Conservation (phyloP, 2,888 invertebrate genomes). For the Pterobdella sp. region DNA sequence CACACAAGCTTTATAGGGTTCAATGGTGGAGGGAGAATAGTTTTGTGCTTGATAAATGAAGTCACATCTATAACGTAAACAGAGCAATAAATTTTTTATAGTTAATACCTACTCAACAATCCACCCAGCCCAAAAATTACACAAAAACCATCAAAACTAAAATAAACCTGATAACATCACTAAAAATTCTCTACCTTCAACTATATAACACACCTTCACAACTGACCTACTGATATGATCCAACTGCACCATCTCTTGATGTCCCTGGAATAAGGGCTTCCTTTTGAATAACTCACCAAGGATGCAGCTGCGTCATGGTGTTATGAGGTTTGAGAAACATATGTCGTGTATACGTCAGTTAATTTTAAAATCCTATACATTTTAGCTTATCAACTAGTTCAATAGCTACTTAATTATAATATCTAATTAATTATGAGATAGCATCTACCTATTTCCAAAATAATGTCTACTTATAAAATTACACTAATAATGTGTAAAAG, state of each 20-base stretch:
- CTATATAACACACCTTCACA: too few species aligned
- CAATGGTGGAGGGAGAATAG: background rate
- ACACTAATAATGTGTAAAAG: background rate
- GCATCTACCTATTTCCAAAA: background rate
- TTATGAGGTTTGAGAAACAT: too few species aligned
- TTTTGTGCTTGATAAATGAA: background rate
- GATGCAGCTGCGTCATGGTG: conserved; percentile 71
- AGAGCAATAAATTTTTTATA: background rate
- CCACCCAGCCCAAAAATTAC: background rate
- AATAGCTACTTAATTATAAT: too few species aligned
- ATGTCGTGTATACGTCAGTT: too few species aligned
- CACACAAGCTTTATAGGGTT: conserved; percentile 60
- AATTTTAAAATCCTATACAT: too few species aligned
- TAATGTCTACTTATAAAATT: background rate
- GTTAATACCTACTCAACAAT: background rate
- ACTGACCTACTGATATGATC: conserved; percentile 75
- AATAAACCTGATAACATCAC: too few species aligned
- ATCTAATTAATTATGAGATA: background rate
- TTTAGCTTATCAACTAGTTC: too few species aligned
- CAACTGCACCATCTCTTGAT: conserved; percentile 80
- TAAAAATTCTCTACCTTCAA: too few species aligned
- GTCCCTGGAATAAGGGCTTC: conserved; percentile 91
- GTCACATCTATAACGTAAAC: background rate
- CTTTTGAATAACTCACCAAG: conserved; percentile 92
- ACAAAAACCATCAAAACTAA: background rate